Percentiles rank a stretch among this genome's conserved stretches.
Conservation (phyloP, 2,888 invertebrate species). For the Ptychoptera albimana region DNA sequence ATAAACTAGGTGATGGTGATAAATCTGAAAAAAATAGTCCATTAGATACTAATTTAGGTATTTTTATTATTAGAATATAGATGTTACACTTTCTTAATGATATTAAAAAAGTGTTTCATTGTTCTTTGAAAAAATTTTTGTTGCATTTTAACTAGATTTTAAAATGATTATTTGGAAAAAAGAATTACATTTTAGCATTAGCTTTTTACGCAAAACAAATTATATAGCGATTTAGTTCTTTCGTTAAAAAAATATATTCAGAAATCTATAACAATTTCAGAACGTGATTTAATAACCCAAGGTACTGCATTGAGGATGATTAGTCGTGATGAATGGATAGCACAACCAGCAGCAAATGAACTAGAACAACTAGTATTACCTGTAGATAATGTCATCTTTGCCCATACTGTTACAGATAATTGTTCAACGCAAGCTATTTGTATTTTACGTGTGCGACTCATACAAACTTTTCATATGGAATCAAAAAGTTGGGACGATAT, state of each 20-base stretch:
- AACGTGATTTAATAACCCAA: conserved; percentile 12
- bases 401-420: conserved; percentile 44
- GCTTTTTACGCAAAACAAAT: too few species aligned
- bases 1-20: conserved; percentile 24
- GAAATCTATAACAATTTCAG: background rate
- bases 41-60: conserved; percentile 33
- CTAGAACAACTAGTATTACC: conserved; percentile 30
- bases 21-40: conserved; percentile 29
- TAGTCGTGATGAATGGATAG: conserved; percentile 42
- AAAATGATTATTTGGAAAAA: too few species aligned
- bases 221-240: too few species aligned
- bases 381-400: conserved; percentile 34
- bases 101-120: too few species aligned
- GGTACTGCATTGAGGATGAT: conserved; percentile 33
- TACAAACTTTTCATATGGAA: conserved; percentile 54
- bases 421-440: conserved; percentile 34
- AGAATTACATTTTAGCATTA: too few species aligned
- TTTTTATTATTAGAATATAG: conserved; percentile 7
- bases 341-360: conserved; percentile 36
- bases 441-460: conserved; percentile 27
- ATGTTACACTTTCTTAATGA: too few species aligned
- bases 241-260: too few species aligned
- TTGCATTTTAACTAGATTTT: too few species aligned
- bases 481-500: conserved; percentile 47
- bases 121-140: too few species aligned